phyloP scores from a whole-genome alignment of 2,113 vertebrate species.

The Edolisoma coerulescens region DNA sequence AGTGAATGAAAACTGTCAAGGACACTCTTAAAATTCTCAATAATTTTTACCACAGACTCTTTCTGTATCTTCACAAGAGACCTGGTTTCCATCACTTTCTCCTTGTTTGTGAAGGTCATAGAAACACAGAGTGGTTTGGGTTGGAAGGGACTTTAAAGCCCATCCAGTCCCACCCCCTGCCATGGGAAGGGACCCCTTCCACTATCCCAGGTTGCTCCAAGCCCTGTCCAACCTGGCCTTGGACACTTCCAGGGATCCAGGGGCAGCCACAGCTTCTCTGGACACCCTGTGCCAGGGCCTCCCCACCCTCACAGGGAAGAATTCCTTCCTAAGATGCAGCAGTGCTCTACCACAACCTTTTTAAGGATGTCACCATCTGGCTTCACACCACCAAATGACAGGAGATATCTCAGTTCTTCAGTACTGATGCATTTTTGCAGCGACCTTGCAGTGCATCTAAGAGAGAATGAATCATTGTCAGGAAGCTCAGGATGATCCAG shows the following conservation, averaged over 20 bases:
- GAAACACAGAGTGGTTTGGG: neutral
- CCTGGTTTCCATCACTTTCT: neutral
- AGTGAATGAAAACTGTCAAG: neutral
- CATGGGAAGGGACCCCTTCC: neutral
- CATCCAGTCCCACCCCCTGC: fast-evolving
- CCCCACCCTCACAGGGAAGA: fast-evolving
- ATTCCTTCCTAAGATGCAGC: neutral
- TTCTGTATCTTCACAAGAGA: neutral
- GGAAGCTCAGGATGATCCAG: neutral
- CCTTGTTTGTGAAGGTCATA: neutral
- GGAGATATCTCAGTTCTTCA: neutral
- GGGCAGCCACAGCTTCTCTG: neutral
- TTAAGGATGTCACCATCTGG: neutral
- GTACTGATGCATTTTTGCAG: neutral
- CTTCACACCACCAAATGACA: neutral
- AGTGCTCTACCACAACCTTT: neutral
- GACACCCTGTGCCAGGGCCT: neutral
- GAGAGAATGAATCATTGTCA: neutral
- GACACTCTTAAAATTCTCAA: neutral
- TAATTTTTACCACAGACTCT: neutral
- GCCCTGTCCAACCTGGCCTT: fast-evolving
- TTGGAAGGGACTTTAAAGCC: too few relatives aligned
- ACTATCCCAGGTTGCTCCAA: fast-evolving
- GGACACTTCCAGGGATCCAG: neutral
- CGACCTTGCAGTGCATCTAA: neutral